Conservation (phyloP, 2,888 invertebrate genomes). For the Diabrotica balteata region DNA sequence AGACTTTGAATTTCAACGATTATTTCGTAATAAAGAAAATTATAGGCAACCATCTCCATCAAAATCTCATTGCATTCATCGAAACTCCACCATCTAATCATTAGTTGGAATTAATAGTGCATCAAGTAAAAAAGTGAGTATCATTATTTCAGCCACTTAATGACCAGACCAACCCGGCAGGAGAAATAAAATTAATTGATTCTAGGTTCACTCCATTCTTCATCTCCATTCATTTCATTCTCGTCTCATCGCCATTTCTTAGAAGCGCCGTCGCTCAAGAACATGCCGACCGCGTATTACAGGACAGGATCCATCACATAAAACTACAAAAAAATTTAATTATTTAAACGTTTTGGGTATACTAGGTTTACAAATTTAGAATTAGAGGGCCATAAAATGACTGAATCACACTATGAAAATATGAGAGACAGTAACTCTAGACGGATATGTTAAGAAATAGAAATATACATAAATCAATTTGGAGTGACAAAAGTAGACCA, state of each 20-base stretch:
- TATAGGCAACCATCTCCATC: background rate
- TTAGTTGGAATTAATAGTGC: constrained; percentile 15
- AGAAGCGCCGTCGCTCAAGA: constrained; percentile 8
- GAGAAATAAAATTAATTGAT: constrained; percentile 17
- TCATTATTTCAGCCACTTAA: constrained; percentile 15
- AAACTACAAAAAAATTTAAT: too few relatives aligned
- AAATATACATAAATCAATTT: too few relatives aligned
- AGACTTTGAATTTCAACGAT: too few relatives aligned
- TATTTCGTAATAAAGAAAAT: too few relatives aligned
- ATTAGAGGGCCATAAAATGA: too few relatives aligned
- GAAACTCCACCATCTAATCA: background rate
- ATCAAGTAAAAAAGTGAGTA: constrained; percentile 15
- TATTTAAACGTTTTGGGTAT: too few relatives aligned
- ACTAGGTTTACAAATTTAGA: too few relatives aligned
- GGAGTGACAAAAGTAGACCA: too few relatives aligned
- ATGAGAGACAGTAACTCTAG: too few relatives aligned
- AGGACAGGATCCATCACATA: background rate
- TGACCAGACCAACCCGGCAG: constrained; percentile 14
- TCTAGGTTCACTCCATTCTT: constrained; percentile 13
- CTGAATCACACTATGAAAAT: too few relatives aligned
- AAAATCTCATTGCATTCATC: constrained; percentile 8
- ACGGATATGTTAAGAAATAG: too few relatives aligned
- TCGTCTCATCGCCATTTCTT: constrained; percentile 12
- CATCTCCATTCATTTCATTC: constrained; percentile 8
- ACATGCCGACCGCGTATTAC: constrained; percentile 3